Conservation (phyloP, 2,888 invertebrate genomes). For the Norana najaformis region DNA sequence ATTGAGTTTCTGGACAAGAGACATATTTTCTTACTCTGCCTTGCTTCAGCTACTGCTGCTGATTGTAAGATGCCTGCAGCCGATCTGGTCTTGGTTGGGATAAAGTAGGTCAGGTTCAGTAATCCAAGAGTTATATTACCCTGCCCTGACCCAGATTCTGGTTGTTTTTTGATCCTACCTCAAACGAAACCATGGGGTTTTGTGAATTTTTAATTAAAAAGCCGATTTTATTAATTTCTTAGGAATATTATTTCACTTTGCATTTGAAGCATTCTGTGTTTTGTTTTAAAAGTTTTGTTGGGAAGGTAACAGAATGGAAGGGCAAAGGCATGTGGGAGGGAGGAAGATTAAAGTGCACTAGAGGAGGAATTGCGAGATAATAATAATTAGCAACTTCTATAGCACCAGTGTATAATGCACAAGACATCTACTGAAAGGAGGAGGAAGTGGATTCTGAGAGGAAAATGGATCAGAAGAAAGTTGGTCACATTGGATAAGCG, state of each 20-base stretch:
- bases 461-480: not conserved
- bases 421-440: not conserved
- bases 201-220: not conserved
- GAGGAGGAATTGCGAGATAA: too few species aligned
- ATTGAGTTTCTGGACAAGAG: not conserved
- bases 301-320: not conserved
- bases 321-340: not conserved
- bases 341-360: not conserved
- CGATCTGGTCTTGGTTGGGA: slow-evolving; percentile 10
- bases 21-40: not conserved
- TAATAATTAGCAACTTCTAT: not conserved
- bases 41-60: slow-evolving; percentile 1
- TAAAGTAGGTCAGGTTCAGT: slow-evolving; percentile 1
- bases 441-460: too few species aligned
- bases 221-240: not conserved
- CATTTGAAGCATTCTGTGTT: not conserved
- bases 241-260: not conserved
- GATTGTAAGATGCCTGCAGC: not conserved
- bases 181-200: not conserved
- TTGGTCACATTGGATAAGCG: too few species aligned
- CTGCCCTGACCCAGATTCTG: not conserved
- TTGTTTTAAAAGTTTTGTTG: not conserved
- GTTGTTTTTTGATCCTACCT: not conserved
- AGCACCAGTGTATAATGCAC: not conserved
- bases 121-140: not conserved